Percentiles rank a stretch among this genome's conserved stretches.
These are phyloP conservation scores for Eupithecia centaureata DNA, from an alignment of 2,888 invertebrate genomes.

Conservation along the genomic window DNA sequence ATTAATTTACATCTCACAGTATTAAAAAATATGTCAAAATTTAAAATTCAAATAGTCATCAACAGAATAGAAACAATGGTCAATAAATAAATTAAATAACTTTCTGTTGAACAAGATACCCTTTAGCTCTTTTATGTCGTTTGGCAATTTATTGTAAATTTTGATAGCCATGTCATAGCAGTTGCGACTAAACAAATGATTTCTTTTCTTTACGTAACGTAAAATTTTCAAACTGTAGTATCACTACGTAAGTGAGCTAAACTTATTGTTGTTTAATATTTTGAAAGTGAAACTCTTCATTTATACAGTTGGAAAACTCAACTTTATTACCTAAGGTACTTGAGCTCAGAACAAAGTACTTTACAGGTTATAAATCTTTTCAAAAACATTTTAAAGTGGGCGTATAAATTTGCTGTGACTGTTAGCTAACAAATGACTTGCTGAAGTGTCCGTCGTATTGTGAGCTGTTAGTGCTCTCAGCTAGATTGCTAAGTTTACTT, in stretches of 20 bases:
- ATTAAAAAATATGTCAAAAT: too few species aligned
- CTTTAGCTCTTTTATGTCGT: too few species aligned
- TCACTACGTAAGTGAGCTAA: background rate
- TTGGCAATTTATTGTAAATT: too few species aligned
- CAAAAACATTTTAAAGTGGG: slow-evolving; percentile 35
- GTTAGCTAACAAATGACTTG: slow-evolving; percentile 48
- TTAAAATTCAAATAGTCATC: too few species aligned
- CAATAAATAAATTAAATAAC: too few species aligned
- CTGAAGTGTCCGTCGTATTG: slow-evolving; percentile 46
- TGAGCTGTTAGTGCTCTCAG: slow-evolving; percentile 48
- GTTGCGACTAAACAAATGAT: too few species aligned
- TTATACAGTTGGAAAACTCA: background rate
- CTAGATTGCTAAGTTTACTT: slow-evolving; percentile 48
- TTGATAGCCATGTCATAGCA: too few species aligned
- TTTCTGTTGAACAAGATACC: too few species aligned
- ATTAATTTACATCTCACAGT: too few species aligned
- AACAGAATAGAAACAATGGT: too few species aligned
- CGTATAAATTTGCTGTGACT: slow-evolving; percentile 40
- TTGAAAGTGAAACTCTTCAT: background rate
- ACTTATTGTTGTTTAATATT: background rate
- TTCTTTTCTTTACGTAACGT: background rate
- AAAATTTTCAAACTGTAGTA: background rate
- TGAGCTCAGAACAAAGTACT: slow-evolving; percentile 12
- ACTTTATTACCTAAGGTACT: background rate
- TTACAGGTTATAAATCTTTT: slow-evolving; percentile 39